Percentiles rank a stretch among this genome's conserved stretches.
phyloP scores from a whole-genome alignment of 2,797 vertebrate species.

The Poecilia picta region DNA sequence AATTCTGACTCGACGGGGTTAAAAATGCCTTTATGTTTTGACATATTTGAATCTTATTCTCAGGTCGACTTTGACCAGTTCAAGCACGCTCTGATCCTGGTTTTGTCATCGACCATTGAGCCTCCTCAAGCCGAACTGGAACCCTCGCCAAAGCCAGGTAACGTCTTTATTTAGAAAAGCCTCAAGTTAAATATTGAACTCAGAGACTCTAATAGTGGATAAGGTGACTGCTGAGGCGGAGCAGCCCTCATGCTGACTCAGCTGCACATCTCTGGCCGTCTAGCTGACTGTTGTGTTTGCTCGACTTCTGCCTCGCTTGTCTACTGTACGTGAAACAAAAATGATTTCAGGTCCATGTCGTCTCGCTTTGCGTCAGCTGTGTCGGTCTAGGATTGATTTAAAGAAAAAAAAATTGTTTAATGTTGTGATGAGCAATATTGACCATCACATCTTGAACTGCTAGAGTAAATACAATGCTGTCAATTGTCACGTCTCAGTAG shows the following conservation, averaged over 20 bases:
- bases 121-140: conserved; percentile 78
- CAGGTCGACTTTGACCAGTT: conserved; percentile 95
- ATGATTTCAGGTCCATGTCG: not conserved
- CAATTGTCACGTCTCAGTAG: not conserved
- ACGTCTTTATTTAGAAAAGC: conserved; percentile 13
- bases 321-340: not conserved
- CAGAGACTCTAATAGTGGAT: not conserved
- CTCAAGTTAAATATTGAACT: conserved; percentile 13
- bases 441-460: not conserved
- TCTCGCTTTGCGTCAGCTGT: not conserved
- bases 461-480: not conserved
- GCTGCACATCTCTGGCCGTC: conserved; percentile 41
- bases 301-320: not conserved
- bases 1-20: not conserved
- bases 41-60: conserved; percentile 31
- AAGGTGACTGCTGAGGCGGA: conserved; percentile 20
- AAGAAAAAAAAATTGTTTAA: too few relatives aligned
- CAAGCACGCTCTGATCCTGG: conserved; percentile 92
- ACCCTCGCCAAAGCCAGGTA: conserved; percentile 85
- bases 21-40: not conserved
- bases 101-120: conserved; percentile 82
- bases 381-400: not conserved
- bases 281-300: conserved; percentile 6
- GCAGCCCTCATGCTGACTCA: conserved; percentile 43
- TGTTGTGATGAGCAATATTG: not conserved